A percentile compares a stretch with the other conserved stretches of the same genome.
Evolutionary conservation across 2,113 vertebrate genomes (phyloP).

Genomic region (Aspiorhynchus laticeps): DNA sequence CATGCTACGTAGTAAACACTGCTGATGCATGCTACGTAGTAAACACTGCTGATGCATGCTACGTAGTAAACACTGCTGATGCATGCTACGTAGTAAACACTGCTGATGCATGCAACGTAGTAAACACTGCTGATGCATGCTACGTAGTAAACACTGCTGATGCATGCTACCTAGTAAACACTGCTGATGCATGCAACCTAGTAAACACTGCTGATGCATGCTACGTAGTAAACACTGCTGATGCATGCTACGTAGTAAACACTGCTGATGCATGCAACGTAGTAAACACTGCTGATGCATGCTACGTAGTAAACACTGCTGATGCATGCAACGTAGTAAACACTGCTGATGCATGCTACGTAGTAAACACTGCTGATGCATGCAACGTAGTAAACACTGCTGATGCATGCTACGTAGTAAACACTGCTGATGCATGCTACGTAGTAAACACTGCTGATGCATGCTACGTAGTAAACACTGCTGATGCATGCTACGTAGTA

Average conservation of each 20-base stretch:
- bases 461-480: no score
- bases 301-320: conserved; percentile 83
- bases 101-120: conserved; percentile 39
- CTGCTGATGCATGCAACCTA: conserved; percentile 66
- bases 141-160: background rate
- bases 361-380: conserved; percentile 75
- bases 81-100: conserved; percentile 78
- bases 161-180: conserved; percentile 74
- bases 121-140: background rate
- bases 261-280: background rate
- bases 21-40: conserved; percentile 62
- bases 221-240: conserved; percentile 80
- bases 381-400: background rate
- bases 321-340: conserved; percentile 14
- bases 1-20: background rate
- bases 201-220: no score
- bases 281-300: background rate
- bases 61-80: no score
- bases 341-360: conserved; percentile 60
- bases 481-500: conserved; percentile 63
- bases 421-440: conserved; percentile 31
- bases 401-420: background rate
- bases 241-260: no score
- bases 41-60: conserved; percentile 79
- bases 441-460: conserved; percentile 80